These are phyloP conservation scores for Casuarius casuarius DNA, from an alignment of 2,113 vertebrate species.

Conservation along the genomic window DNA sequence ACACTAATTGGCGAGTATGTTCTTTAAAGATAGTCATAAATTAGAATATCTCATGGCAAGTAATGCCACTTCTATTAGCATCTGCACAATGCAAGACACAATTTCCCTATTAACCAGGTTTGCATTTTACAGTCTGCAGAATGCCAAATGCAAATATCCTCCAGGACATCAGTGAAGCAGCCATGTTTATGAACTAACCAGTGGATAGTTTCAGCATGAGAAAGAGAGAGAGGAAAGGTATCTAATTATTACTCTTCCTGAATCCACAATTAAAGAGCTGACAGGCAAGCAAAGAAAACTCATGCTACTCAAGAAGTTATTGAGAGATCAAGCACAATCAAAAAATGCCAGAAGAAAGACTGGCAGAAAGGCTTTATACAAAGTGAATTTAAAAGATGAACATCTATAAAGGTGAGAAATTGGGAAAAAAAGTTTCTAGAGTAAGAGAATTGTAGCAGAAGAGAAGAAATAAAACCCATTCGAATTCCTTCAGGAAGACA, in stretches of 20 bases:
- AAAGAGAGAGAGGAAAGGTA: neutral
- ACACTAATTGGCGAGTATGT: constrained; percentile 73
- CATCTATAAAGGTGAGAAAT: neutral
- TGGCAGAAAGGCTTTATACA: neutral
- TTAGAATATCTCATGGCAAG: constrained; percentile 56
- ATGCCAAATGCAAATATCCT: constrained; percentile 37
- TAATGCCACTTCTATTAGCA: constrained; percentile 59
- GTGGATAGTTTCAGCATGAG: neutral
- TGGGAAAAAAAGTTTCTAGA: neutral
- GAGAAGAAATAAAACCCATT: neutral
- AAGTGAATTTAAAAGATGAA: constrained; percentile 19
- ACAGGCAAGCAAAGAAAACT: constrained; percentile 10
- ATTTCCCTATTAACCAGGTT: constrained; percentile 44
- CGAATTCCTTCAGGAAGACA: neutral
- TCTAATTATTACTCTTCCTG: constrained; percentile 32
- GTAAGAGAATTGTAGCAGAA: neutral
- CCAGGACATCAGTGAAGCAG: neutral
- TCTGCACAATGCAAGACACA: constrained; percentile 5
- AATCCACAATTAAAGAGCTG: constrained; percentile 51
- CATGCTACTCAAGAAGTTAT: neutral
- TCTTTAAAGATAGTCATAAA: constrained; percentile 70
- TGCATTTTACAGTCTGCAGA: neutral
- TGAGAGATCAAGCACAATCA: neutral
- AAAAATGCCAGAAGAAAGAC: neutral
- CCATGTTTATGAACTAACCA: neutral